Evolutionary conservation across 2,797 vertebrate genomes (phyloP).

Genomic region (Hafferia zeledoni): DNA sequence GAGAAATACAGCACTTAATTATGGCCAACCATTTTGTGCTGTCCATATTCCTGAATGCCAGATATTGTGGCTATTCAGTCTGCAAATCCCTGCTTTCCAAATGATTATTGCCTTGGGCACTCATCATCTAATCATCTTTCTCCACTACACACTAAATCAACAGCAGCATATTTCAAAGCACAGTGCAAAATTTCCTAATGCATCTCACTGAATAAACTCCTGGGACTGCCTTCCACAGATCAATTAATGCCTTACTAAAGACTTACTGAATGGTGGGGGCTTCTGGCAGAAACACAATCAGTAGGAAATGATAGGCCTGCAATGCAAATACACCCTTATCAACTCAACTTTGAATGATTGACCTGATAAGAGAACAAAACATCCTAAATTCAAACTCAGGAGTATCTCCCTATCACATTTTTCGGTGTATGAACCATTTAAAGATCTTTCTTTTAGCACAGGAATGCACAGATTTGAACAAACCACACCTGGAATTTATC

Average conservation of each 20-base stretch:
- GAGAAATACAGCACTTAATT: neutral
- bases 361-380: neutral
- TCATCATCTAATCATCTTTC: constrained; percentile 50
- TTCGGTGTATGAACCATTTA: neutral
- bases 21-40: neutral
- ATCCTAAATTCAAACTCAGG: neutral
- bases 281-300: neutral
- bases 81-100: constrained; percentile 38
- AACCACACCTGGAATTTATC: neutral
- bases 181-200: neutral
- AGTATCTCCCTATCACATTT: neutral
- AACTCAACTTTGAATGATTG: neutral
- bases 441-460: neutral
- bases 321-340: neutral
- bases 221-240: neutral
- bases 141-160: neutral
- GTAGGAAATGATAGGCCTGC: neutral
- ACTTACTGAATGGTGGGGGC: neutral
- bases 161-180: constrained; percentile 33
- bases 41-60: neutral
- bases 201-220: neutral
- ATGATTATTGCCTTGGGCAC: constrained; percentile 34
- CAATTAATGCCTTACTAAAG: constrained; percentile 1
- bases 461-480: neutral
- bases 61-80: constrained; percentile 5